Base-by-base conservation (phyloP, 2,113 vertebrate species). In the Neofelis nebulosa region DNA sequence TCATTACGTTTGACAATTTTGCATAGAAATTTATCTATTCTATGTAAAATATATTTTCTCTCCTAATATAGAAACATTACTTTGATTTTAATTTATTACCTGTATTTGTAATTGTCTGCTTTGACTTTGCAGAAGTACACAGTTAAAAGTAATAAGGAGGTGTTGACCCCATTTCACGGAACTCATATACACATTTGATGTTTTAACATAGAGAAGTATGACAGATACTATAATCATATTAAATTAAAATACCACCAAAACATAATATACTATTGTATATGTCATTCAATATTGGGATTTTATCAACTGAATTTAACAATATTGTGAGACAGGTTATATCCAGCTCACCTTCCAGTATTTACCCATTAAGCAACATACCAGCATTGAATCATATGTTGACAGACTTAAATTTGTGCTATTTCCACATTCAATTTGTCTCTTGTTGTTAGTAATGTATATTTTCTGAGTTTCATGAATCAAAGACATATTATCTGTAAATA, bases 391-490 rank as follows among this genome's bases (percentile, higher is more conserved):
- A 12, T 29, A 68, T 48, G 5, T 18, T 89, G 3, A 85, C 12
- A 96, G 50, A 74, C 27, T 14, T 92, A 57, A 21, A 57, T 66
- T 71, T 91, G 66, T 87, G 29, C 33, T 55, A 16, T 6, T 55
- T 97, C 4, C n/a, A n/a, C 13, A 52, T 83, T 90, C 14, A 81
- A 5, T 63, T 69, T 48, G 0, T 27, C 7, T 80, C 21, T 87
- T 6, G 19, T 76, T 61, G 10, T 61, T 55, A 31, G 48, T 61
- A 87, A 71, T 27, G 41, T 16, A 0, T 9, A n/a, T 89, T 93
- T 87, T 94, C 38, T 74, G 31, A 94, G 81, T 97, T 97, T 96
- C 29, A 83, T 89, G 93, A 98, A 93, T 98, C 91, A 97, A 98
- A 97, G 48, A 94, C 98, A 97, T 97, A 96, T 92, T 96, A 93